Evolutionary conservation across 2,113 vertebrate species (phyloP).

Genomic region (Oreocharis arfaki): DNA sequence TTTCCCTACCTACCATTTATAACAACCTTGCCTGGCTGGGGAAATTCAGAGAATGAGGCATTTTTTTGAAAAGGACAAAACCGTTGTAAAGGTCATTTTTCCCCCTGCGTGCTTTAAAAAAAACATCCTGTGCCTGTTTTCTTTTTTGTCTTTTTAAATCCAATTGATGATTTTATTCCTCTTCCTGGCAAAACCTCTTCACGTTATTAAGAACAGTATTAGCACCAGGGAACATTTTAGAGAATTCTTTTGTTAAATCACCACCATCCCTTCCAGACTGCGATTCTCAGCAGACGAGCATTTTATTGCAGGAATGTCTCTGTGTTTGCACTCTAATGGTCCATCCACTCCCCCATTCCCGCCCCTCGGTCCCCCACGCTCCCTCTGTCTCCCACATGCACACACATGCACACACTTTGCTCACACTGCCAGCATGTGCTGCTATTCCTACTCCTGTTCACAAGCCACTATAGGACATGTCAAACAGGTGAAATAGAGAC

Average conservation of each 20-base stretch:
- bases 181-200: conserved; percentile 1
- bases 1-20: conserved; percentile 10
- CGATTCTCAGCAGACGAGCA: neutral
- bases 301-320: conserved; percentile 25
- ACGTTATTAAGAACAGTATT: conserved; percentile 2
- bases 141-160: neutral
- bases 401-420: neutral
- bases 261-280: neutral
- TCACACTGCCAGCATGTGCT: conserved; percentile 5
- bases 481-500: conserved; percentile 35
- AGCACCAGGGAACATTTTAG: conserved; percentile 6
- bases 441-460: neutral
- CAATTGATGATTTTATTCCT: neutral
- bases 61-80: neutral
- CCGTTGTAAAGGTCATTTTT: fast-evolving
- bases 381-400: neutral
- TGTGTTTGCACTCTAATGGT: neutral
- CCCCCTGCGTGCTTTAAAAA: neutral
- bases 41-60: neutral
- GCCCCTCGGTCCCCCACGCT: neutral
- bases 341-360: neutral
- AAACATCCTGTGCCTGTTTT: neutral
- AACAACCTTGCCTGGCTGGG: neutral
- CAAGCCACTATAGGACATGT: neutral
- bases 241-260: conserved; percentile 37